These are phyloP conservation scores for Heterocephalus glaber DNA, from an alignment of 2,113 vertebrate species.

Conservation along the genomic window DNA sequence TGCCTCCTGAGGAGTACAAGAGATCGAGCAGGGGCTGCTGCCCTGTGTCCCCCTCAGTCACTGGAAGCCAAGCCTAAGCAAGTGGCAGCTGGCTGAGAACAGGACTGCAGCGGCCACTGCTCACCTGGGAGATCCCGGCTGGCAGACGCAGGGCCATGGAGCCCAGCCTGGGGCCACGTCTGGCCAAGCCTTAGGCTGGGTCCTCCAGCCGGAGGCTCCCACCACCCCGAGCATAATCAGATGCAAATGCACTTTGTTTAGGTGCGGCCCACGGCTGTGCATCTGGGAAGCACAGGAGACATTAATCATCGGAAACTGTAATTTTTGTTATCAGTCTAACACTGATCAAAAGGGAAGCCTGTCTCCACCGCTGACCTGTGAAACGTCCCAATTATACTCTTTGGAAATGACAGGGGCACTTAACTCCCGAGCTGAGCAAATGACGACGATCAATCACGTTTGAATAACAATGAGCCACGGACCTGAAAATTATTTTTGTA, in stretches of 20 bases:
- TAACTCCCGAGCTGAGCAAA: constrained; percentile 93
- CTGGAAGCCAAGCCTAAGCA: not conserved
- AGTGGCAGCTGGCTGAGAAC: too few species aligned
- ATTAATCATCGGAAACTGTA: constrained; percentile 92
- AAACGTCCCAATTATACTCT: constrained; percentile 96
- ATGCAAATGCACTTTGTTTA: constrained; percentile 88
- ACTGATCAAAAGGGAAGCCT: constrained; percentile 96
- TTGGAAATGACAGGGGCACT: constrained; percentile 95
- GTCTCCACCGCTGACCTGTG: constrained; percentile 94
- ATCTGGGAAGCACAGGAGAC: constrained; percentile 84
- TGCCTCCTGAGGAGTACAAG: not conserved
- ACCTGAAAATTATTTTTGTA: constrained; percentile 95
- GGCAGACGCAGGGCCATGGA: not conserved
- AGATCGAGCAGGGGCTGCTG: not conserved
- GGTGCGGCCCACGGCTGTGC: constrained; percentile 81
- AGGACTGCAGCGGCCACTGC: not conserved
- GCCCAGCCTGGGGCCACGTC: constrained; percentile 69
- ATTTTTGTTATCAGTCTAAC: constrained; percentile 95
- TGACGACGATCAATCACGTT: constrained; percentile 93
- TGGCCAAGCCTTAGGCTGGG: constrained; percentile 36
- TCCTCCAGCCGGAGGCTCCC: constrained; percentile 68
- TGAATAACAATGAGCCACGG: constrained; percentile 95
- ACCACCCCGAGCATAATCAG: constrained; percentile 80
- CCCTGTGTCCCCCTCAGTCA: not conserved
- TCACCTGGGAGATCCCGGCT: not conserved